Percentiles rank a stretch among this genome's conserved stretches.
Evolutionary conservation across 2,888 invertebrate genomes (phyloP).

Genomic region (Bellardia pandia): DNA sequence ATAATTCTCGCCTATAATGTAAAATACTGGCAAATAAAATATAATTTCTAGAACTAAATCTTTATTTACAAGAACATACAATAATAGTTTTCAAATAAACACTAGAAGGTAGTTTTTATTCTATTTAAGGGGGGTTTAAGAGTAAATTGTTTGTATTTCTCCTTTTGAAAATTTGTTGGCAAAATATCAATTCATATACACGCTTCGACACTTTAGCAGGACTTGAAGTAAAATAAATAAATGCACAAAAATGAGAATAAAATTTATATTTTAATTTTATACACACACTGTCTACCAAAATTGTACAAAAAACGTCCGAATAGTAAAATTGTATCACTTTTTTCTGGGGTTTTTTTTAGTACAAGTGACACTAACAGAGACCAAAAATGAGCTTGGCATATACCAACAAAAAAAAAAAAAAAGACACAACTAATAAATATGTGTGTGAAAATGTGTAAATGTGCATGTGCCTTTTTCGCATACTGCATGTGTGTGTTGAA

Average conservation of each 20-base stretch:
- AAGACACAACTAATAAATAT: conserved; percentile 11
- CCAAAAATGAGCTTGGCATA: conserved; percentile 52
- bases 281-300: neutral
- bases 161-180: conserved; percentile 40
- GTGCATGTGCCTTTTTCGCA: neutral
- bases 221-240: conserved; percentile 47
- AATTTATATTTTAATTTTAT: conserved; percentile 59
- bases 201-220: conserved; percentile 61
- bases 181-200: conserved; percentile 64
- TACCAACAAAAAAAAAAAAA: conserved; percentile 3
- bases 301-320: conserved; percentile 4
- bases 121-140: conserved; percentile 12
- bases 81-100: conserved; percentile 30
- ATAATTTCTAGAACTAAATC: conserved; percentile 1
- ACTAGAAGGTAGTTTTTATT: conserved; percentile 7
- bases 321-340: conserved; percentile 34
- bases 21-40: neutral
- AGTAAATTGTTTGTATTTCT: neutral
- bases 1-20: conserved; percentile 28
- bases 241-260: conserved; percentile 38
- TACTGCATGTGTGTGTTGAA: conserved; percentile 14
- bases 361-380: conserved; percentile 52
- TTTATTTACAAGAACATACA: neutral
- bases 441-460: neutral
- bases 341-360: neutral